Base-by-base conservation (phyloP, 2,888 invertebrate species). In the Sinotaia quadrata region DNA sequence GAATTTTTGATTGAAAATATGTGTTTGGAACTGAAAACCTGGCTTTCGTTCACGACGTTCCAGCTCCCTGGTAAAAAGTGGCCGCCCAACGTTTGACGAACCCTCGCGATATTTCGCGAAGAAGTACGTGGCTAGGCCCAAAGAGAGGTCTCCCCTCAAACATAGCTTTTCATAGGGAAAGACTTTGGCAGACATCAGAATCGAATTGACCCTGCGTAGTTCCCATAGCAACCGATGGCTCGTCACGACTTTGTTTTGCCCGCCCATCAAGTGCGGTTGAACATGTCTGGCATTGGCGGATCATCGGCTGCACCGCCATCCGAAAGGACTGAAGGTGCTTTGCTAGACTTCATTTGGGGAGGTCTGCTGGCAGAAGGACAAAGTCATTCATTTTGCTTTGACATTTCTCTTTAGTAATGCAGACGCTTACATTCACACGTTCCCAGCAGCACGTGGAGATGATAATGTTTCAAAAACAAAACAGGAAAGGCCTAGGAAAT, bases 61-160 rank as follows among this genome's bases (percentile, higher is more conserved):
- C n/a, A n/a, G n/a, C n/a, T n/a, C 8, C 27, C 24, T 37, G 21
- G 44, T 18, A 59, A 59, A 59, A 41, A 18, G 59, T 59, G 59
- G 37, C 59, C 59, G 59, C 59, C 59, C 44, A 31, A 7, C 27
- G 21, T 12, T 44, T 59, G 44, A 29, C 59, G 47, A 44, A 41
- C 44, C 47, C 47, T 15, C 47, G 59, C 59, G 59, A 59, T 41
- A 44, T 59, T 59, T 59, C 59, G 59, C 59, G 59, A 44, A 33
- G 59, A 59, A 59, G 44, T 59, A 59, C 59, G 59, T 44, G 44
- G 44, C 24, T n/a, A n/a, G n/a, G n/a, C n/a, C n/a, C n/a, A n/a
- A n/a, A n/a, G n/a, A n/a, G n/a, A n/a, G n/a, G n/a, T n/a, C n/a
- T n/a, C n/a, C n/a, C n/a, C n/a, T n/a, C n/a, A n/a, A n/a, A n/a